phyloP scores from a whole-genome alignment of 2,113 vertebrate species.

The Sitta europaea region DNA sequence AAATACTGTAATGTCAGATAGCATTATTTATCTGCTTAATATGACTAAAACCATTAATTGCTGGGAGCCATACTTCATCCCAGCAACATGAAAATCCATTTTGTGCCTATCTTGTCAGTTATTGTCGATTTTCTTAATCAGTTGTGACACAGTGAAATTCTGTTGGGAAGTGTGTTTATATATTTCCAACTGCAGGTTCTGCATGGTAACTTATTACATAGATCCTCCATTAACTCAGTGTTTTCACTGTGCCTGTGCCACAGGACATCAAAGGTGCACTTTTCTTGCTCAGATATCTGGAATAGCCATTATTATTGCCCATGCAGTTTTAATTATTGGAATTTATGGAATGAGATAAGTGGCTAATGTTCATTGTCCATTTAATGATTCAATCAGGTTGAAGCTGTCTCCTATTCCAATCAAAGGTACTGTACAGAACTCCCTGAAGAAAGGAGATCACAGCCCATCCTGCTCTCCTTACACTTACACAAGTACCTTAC shows the following conservation, averaged over 20 bases:
- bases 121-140: slow-evolving; percentile 60
- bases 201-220: slow-evolving; percentile 42
- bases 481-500: neutral
- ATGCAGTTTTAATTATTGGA: slow-evolving; percentile 65
- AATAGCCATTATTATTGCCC: slow-evolving; percentile 47
- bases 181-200: slow-evolving; percentile 55
- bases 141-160: slow-evolving; percentile 47
- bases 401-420: slow-evolving; percentile 26
- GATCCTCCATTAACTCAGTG: slow-evolving; percentile 61
- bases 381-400: slow-evolving; percentile 37
- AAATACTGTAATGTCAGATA: slow-evolving; percentile 79
- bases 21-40: slow-evolving; percentile 74
- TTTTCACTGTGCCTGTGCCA: slow-evolving; percentile 40
- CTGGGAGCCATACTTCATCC: slow-evolving; percentile 73
- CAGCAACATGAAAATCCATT: slow-evolving; percentile 66
- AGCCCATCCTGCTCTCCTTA: neutral
- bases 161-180: slow-evolving; percentile 46
- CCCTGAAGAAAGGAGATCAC: neutral
- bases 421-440: neutral
- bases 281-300: slow-evolving; percentile 1
- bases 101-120: slow-evolving; percentile 64
- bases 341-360: slow-evolving; percentile 41
- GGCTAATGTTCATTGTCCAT: slow-evolving; percentile 31
- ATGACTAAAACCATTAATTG: slow-evolving; percentile 74
- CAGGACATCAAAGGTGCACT: slow-evolving; percentile 27